These are phyloP conservation scores for Nebria ingens DNA, from an alignment of 1,140 invertebrate genomes.

Conservation along the genomic window DNA sequence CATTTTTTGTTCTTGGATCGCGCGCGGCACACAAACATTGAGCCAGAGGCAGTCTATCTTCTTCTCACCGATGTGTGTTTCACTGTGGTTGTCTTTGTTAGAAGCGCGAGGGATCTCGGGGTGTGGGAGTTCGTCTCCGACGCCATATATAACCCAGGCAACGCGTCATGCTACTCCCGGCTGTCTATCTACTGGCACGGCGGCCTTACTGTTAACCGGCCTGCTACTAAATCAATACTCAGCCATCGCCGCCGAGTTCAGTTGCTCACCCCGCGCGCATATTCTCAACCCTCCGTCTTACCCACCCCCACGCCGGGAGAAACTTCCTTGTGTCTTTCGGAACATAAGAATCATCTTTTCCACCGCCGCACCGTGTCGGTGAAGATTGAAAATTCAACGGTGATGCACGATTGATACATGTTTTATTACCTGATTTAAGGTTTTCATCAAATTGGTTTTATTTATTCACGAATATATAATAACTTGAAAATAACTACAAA, in stretches of 20 bases:
- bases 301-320: background rate
- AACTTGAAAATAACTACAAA: too few relatives aligned
- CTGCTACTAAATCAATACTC: conserved; percentile 36
- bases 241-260: conserved; percentile 19
- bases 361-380: background rate
- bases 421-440: too few relatives aligned
- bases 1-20: too few relatives aligned
- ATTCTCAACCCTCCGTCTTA: conserved; percentile 23
- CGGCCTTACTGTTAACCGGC: conserved; percentile 29
- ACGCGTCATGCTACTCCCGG: conserved; percentile 29
- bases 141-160: conserved; percentile 30
- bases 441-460: too few relatives aligned
- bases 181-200: conserved; percentile 33
- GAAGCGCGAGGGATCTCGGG: conserved; percentile 17
- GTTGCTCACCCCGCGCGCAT: conserved; percentile 20
- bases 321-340: background rate
- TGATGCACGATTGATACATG: too few relatives aligned
- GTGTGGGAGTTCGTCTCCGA: conserved; percentile 28
- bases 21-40: conserved; percentile 1
- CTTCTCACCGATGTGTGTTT: background rate
- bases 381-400: conserved; percentile 7
- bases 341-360: background rate
- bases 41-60: conserved; percentile 1
- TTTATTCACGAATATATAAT: too few relatives aligned
- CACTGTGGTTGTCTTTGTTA: conserved; percentile 19